Evolutionary conservation across 2,888 invertebrate genomes (phyloP), one percentile per base, ranked within the genome.

Genomic region (Beris chalybata): DNA sequence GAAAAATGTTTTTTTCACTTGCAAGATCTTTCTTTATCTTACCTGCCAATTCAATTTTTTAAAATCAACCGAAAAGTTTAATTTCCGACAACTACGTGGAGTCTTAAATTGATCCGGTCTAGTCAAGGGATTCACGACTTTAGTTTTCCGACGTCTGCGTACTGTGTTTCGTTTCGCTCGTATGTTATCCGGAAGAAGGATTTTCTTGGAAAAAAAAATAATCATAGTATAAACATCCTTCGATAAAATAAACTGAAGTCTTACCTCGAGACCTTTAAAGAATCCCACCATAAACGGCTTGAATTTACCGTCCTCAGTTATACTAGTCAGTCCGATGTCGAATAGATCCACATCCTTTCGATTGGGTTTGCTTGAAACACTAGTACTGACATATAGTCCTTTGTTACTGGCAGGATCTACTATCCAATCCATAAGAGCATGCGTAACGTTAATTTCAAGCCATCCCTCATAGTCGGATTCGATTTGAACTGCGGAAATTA

Each of bases 221-320:
- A 15, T 70, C 67, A 70, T 65, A 32, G 4, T 38, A 38, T 38
- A 7, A 38, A 38, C 3, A 5, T 38, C 5, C 9, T 70, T 67
- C 55, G 64, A 65, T 52, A 58, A 70, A 55, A 32, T 11, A 30
- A n/a, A 43, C 31, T 32, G 44, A 30, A 31, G 29, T 6, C 30
- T 43, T 86, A 70, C 88, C 83, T 72, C 87, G 80, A 67, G 87
- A 83, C 70, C 89, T 77, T 91, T 89, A 76, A 93, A 87, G 79
- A 93, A 97, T 0, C 92, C 94, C 7, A 95, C 95, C 85, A 97
- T 86, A 78, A 97, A 97, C 0, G 96, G 94, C 76, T 95, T 93
- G 73, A 89, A 90, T 70, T 92, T 92, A 74, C 91, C 91, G 69
- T 88, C 85, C 1, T 89, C 90, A 70, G 87, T 87, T 5, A 87